A percentile compares a stretch with the other conserved stretches of the same genome.
Conservation (phyloP, 2,113 vertebrate species). For the Coreoperca whiteheadi region DNA sequence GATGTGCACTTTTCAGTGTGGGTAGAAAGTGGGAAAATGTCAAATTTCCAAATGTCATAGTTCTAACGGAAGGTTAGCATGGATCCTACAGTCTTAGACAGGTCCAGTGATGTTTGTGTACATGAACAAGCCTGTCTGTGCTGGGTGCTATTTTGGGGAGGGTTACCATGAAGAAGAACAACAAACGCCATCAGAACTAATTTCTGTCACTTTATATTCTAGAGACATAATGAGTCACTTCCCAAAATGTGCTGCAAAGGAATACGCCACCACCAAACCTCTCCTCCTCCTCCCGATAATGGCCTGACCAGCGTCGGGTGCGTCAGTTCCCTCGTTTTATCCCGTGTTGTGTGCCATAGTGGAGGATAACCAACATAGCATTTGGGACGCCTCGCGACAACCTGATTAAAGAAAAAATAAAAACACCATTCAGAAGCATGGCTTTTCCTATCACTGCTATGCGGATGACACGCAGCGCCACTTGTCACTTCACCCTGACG, state of each 20-base stretch:
- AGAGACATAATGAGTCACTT: constrained; percentile 22
- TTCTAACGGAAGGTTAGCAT: constrained; percentile 39
- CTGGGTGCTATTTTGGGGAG: constrained; percentile 32
- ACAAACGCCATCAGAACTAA: constrained; percentile 1
- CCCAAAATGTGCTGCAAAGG: constrained; percentile 1
- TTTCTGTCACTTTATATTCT: constrained; percentile 17
- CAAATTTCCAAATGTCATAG: constrained; percentile 62
- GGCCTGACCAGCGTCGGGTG: too few species aligned
- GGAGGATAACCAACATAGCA: not conserved
- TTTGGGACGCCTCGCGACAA: not conserved
- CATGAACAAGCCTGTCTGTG: constrained; percentile 13
- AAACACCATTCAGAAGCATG: too few species aligned
- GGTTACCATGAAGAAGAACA: constrained; percentile 2
- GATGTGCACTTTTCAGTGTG: constrained; percentile 15
- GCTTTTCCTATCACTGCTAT: too few species aligned
- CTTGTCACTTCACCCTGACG: too few species aligned
- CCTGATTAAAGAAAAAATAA: too few species aligned
- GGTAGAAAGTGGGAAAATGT: constrained; percentile 47
- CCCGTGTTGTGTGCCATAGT: too few species aligned
- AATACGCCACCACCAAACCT: not conserved
- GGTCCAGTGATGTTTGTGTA: constrained; percentile 48
- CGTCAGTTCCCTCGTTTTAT: not conserved
- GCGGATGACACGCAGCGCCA: too few species aligned
- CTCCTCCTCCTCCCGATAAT: too few species aligned
- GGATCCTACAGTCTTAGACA: constrained; percentile 21